phyloP scores from a whole-genome alignment of 2,888 invertebrate genomes.

The Oscheius sp. region DNA sequence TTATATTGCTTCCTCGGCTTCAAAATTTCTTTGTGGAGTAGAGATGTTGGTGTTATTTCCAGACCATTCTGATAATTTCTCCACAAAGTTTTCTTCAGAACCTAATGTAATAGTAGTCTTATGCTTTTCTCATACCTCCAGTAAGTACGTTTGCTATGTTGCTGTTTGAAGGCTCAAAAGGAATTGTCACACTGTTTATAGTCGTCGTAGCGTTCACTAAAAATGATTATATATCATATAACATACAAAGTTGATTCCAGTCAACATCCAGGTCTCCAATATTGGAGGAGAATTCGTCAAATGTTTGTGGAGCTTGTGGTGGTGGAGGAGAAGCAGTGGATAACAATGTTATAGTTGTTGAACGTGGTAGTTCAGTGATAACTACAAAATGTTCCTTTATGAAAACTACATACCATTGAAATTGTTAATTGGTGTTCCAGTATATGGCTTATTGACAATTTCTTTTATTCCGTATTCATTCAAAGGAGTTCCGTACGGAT shows the following conservation, averaged over 20 bases:
- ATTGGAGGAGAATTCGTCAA: conserved; percentile 11
- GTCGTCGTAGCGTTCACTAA: conserved; percentile 3
- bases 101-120: neutral
- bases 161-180: conserved; percentile 4
- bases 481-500: conserved; percentile 13
- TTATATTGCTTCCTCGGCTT: neutral
- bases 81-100: conserved; percentile 5
- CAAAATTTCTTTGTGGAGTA: too few species aligned
- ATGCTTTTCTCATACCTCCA: neutral
- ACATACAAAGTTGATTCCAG: conserved; percentile 9
- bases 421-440: neutral
- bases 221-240: neutral
- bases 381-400: too few species aligned
- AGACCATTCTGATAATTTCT: neutral
- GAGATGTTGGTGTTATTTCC: neutral
- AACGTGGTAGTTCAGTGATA: neutral
- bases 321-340: conserved; percentile 18
- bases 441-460: neutral
- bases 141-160: conserved; percentile 16
- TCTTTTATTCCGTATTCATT: neutral
- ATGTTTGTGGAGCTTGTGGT: conserved; percentile 19
- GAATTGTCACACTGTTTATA: neutral
- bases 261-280: conserved; percentile 6
- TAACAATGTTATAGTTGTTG: neutral
- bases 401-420: neutral